Percentiles rank a stretch among this genome's conserved stretches.
Conservation (phyloP, 2,888 invertebrate genomes). For the Schizaphis graminum region DNA sequence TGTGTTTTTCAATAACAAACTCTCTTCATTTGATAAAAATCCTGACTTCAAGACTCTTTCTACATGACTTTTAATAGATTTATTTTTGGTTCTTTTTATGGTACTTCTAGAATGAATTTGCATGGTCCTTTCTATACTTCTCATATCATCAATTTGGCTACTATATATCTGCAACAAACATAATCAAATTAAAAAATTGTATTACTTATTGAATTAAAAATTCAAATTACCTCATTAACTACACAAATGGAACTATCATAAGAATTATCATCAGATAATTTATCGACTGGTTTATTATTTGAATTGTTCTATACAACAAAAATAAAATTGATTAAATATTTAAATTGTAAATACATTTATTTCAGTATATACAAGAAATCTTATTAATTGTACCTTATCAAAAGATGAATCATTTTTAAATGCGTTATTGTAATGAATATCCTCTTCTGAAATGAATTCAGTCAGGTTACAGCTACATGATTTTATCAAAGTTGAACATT, state of each 20-base stretch:
- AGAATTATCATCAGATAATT: background rate
- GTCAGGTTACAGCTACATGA: conserved; percentile 47
- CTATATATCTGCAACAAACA: background rate
- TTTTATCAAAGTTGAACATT: background rate
- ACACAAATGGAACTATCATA: background rate
- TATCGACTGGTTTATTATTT: background rate
- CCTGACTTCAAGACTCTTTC: conserved; percentile 47
- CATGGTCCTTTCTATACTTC: conserved; percentile 50
- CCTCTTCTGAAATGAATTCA: background rate
- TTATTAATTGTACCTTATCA: conserved; percentile 21
- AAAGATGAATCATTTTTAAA: background rate
- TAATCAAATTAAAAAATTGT: background rate
- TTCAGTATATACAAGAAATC: background rate
- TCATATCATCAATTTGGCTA: conserved; percentile 55
- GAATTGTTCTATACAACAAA: conserved; percentile 30
- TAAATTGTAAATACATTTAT: background rate
- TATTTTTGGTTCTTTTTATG: conserved; percentile 33
- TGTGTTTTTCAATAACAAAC: conserved; percentile 49
- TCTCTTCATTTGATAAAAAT: conserved; percentile 51
- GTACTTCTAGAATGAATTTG: conserved; percentile 27
- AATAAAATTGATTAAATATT: conserved; percentile 12
- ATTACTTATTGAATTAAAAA: background rate
- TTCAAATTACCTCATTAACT: conserved; percentile 30
- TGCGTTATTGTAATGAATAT: background rate
- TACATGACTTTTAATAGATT: conserved; percentile 36